These are phyloP conservation scores for Antennarius striatus DNA, from an alignment of 2,113 vertebrate genomes.

Conservation along the genomic window DNA sequence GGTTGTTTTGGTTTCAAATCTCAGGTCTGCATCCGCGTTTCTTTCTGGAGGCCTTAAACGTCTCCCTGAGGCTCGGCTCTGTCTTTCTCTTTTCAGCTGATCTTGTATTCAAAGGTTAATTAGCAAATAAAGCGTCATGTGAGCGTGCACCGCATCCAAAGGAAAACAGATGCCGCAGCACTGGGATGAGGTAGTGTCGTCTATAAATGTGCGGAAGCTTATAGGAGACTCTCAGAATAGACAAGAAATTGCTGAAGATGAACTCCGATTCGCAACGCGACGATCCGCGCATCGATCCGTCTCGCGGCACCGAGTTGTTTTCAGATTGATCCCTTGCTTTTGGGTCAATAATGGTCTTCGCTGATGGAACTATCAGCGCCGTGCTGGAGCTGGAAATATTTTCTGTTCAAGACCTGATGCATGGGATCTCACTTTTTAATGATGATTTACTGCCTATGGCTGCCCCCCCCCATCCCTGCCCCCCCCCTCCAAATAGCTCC, in stretches of 20 bases:
- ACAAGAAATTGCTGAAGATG: constrained; percentile 13
- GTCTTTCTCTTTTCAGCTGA: too few species aligned
- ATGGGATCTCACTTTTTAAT: too few species aligned
- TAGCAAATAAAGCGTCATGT: too few species aligned
- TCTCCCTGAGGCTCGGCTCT: too few species aligned
- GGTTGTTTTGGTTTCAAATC: too few species aligned
- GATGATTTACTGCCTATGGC: constrained; percentile 59
- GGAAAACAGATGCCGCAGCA: not conserved
- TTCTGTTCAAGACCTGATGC: constrained; percentile 1
- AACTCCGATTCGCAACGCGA: constrained; percentile 25
- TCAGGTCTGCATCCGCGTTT: too few species aligned
- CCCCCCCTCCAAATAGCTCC: constrained; percentile 13
- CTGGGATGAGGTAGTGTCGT: not conserved
- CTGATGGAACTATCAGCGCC: constrained; percentile 31
- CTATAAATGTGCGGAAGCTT: too few species aligned
- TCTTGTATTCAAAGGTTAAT: too few species aligned
- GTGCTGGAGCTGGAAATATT: constrained; percentile 26
- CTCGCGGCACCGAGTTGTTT: constrained; percentile 28
- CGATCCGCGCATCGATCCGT: constrained; percentile 31
- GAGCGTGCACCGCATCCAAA: too few species aligned
- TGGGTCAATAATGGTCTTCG: constrained; percentile 42
- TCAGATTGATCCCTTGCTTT: constrained; percentile 38
- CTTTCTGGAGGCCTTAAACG: too few species aligned
- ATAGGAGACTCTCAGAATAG: constrained; percentile 23
- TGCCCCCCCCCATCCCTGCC: constrained; percentile 51